Conservation (phyloP, 2,888 invertebrate species). For the Parthenolecanium corni region DNA sequence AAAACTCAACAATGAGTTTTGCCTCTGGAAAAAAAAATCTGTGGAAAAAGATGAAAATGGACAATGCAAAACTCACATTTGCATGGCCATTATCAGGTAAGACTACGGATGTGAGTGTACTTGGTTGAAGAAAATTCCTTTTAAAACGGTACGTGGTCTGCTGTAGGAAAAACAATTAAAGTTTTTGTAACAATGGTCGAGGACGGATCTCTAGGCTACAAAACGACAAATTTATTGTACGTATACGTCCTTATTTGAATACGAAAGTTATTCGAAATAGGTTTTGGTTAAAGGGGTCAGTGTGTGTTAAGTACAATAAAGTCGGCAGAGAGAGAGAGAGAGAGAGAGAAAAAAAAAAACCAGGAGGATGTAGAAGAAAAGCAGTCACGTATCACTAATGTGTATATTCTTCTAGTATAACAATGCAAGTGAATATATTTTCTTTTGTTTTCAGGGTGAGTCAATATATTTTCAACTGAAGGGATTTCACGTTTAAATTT, state of each 20-base stretch:
- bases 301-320: neutral
- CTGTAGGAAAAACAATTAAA: slow-evolving; percentile 19
- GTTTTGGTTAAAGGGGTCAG: neutral
- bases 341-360: neutral
- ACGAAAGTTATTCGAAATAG: slow-evolving; percentile 24
- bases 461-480: slow-evolving; percentile 2
- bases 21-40: neutral
- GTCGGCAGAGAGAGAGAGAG: neutral
- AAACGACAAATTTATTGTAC: slow-evolving; percentile 25
- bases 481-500: neutral
- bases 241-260: slow-evolving; percentile 20
- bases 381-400: slow-evolving; percentile 25
- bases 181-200: slow-evolving; percentile 17
- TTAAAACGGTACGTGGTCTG: too few species aligned
- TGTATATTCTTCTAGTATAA: slow-evolving; percentile 11
- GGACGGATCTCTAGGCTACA: slow-evolving; percentile 20
- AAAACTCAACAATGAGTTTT: neutral
- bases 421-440: neutral
- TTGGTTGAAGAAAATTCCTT: too few species aligned
- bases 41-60: neutral
- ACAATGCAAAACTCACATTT: neutral
- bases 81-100: neutral
- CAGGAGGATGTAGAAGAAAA: slow-evolving; percentile 19
- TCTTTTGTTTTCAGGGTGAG: slow-evolving; percentile 7
- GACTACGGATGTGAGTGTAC: neutral